phyloP scores from a whole-genome alignment of 2,113 vertebrate genomes.

The Merops nubicus region DNA sequence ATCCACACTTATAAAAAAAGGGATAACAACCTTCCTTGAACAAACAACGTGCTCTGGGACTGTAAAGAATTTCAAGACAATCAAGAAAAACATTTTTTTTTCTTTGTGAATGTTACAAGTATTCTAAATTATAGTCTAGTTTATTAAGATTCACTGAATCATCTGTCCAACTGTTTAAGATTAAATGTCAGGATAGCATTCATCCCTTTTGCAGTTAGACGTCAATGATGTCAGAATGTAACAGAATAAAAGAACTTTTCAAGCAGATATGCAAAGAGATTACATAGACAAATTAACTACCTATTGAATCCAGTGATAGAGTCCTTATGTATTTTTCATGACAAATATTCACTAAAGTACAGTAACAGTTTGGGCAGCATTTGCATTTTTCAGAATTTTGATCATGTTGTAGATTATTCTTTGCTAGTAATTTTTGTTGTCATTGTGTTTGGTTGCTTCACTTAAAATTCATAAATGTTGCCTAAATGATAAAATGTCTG shows the following conservation, averaged over 20 bases:
- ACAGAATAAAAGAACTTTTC: neutral
- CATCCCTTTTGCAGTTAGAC: neutral
- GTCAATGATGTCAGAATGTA: neutral
- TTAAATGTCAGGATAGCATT: neutral
- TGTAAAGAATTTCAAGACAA: neutral
- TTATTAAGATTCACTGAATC: neutral
- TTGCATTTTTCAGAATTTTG: constrained; percentile 42
- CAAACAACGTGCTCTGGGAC: neutral
- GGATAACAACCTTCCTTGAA: neutral
- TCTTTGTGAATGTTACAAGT: neutral
- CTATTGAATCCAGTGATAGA: neutral
- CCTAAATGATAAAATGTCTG: neutral
- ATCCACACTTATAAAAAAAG: neutral
- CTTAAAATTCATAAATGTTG: neutral
- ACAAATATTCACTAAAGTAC: neutral
- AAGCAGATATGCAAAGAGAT: neutral
- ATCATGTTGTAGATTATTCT: constrained; percentile 29
- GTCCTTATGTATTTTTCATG: neutral
- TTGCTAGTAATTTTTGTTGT: constrained; percentile 38
- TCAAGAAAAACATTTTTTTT: accelerated
- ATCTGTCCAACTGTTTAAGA: neutral
- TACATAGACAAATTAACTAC: neutral
- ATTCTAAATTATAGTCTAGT: neutral
- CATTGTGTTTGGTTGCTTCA: constrained; percentile 41
- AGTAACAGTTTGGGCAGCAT: constrained; percentile 46